Conservation (phyloP, 2,888 invertebrate genomes). For the Hipparchia sbordonii region DNA sequence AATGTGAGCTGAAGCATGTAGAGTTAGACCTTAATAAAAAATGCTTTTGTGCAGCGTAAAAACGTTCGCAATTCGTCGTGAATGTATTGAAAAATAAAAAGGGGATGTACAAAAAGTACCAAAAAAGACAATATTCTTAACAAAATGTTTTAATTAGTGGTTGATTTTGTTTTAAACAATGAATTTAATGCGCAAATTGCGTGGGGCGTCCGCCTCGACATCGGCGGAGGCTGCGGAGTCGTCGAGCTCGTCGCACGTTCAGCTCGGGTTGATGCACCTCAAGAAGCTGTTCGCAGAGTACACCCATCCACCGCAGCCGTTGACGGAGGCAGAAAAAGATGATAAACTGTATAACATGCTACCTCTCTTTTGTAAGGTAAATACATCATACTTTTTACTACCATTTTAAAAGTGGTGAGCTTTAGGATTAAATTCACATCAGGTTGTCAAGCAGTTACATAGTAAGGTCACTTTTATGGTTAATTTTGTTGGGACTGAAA, state of each 20-base stretch:
- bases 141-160: constrained; percentile 38
- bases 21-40: constrained; percentile 14
- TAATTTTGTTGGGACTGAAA: too few relatives aligned
- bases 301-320: constrained; percentile 92
- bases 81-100: constrained; percentile 34
- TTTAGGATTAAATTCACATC: too few relatives aligned
- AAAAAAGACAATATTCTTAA: constrained; percentile 10
- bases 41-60: constrained; percentile 32
- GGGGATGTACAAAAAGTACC: constrained; percentile 16
- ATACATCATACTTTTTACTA: background rate
- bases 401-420: background rate
- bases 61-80: constrained; percentile 28
- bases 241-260: constrained; percentile 88
- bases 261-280: constrained; percentile 97
- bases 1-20: constrained; percentile 32
- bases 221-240: constrained; percentile 82
- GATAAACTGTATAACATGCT: constrained; percentile 98
- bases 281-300: constrained; percentile 98
- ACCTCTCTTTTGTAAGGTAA: constrained; percentile 98
- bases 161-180: constrained; percentile 69
- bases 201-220: constrained; percentile 80
- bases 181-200: constrained; percentile 97
- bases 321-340: constrained; percentile 92
- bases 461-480: too few relatives aligned
- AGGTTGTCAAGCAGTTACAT: background rate